Base-by-base conservation (phyloP, 1,140 invertebrate species). In the Drosophila takahashii region DNA sequence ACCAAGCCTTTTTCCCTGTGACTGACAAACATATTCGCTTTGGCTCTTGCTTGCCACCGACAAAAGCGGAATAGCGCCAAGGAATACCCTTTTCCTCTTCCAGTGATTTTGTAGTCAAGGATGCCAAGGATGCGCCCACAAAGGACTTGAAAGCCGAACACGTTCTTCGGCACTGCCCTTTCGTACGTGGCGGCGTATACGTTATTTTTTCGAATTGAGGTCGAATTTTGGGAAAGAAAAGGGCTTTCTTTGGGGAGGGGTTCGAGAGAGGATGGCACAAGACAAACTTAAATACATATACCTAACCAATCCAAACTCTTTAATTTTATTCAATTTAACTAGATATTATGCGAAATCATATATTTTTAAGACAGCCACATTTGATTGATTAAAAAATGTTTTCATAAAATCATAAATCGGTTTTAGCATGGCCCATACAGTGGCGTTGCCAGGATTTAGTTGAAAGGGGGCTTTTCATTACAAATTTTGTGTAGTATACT, bases 41-140 rank as follows among this genome's bases (percentile, higher is more conserved):
- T 75, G 70, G 70, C 77, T 16, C 34, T 60, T 56, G 47, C 45
- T 67, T 54, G 62, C 65, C 48, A 67, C 27, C 36, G 66, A 57
- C 66, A 70, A 70, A 70, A 16, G 42, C 34, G 47, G 15, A 11
- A 29, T n/a, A 22, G 34, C 36, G 59, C n/a, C 16, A 26, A 18
- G 10, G 26, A 29, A 32, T 69, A 56, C 50, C 64, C 64, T 54
- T 48, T 52, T 32, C 29, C 29, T 7, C 9, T 56, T n/a, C 39
- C 39, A 62, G 36, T 26, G 36, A 59, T 58, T 59, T 41, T 32
- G 47, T n/a, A 51, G 48, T 45, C 39, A 11, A 32, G 29, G 29
- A 13, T 66, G 59, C 36, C 61, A 66, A 69, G 65, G 65, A 69
- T 64, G 64, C 45, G 36, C 34, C 11, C 59, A 67, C 64, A 67